Evolutionary conservation across 2,797 vertebrate species (phyloP).

Genomic region (Orientallactaga sibirica): DNA sequence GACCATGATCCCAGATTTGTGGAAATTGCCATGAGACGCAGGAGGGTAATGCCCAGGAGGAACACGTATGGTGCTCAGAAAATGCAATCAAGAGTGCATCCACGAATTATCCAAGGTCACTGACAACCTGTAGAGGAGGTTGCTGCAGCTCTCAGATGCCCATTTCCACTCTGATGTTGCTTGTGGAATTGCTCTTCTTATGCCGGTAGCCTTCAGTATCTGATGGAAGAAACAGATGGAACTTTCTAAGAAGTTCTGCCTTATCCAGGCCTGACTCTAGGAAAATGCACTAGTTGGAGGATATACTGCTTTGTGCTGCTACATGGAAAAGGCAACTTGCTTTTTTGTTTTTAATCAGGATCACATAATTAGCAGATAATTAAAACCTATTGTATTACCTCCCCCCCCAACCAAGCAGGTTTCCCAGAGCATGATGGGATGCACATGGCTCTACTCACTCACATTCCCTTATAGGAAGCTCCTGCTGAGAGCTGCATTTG

Average conservation of each 20-base stretch:
- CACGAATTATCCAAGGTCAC: background rate
- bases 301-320: background rate
- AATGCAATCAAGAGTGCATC: background rate
- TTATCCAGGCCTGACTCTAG: background rate
- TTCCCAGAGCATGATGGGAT: no score
- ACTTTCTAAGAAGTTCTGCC: slow-evolving; percentile 46
- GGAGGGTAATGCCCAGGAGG: fast-evolving
- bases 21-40: background rate
- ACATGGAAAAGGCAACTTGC: background rate
- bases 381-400: background rate
- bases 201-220: background rate
- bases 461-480: background rate
- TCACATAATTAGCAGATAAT: background rate
- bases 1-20: background rate
- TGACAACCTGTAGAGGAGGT: background rate
- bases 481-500: background rate
- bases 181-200: background rate
- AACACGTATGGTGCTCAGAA: background rate
- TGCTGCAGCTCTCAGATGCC: background rate
- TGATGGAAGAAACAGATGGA: background rate
- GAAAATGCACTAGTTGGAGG: background rate
- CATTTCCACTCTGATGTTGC: no score
- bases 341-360: fast-evolving
- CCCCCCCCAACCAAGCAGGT: no score
- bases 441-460: background rate